Conservation (phyloP, 2,113 vertebrate genomes). For the Mormyrus lacerda region DNA sequence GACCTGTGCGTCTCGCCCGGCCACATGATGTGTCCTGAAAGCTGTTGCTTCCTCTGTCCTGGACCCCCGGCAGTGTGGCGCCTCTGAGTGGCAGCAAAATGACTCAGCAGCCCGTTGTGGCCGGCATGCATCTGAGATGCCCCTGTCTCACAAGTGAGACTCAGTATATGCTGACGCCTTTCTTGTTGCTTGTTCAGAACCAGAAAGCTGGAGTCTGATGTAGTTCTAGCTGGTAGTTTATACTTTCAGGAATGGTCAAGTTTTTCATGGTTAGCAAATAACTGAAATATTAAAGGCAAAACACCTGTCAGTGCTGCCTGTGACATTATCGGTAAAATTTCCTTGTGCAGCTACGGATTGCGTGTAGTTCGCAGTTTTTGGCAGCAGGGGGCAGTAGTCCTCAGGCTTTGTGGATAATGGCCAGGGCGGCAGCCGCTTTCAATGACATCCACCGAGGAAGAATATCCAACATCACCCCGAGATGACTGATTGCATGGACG, state of each 20-base stretch:
- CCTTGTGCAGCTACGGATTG: not conserved
- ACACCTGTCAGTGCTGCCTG: not conserved
- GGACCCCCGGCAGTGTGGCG: not conserved
- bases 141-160: not conserved
- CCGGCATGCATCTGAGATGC: constrained; percentile 20
- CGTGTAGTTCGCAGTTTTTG: not conserved
- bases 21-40: constrained; percentile 21
- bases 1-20: constrained; percentile 18
- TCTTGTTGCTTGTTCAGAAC: not conserved
- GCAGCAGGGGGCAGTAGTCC: constrained; percentile 22
- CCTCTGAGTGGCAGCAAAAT: constrained; percentile 19
- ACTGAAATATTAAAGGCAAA: not conserved
- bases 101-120: constrained; percentile 27
- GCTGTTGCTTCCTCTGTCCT: constrained; percentile 26
- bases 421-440: constrained; percentile 12
- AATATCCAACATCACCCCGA: not conserved
- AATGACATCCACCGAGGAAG: not conserved
- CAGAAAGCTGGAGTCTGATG: not conserved
- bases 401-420: not conserved
- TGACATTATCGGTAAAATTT: not conserved
- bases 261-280: not conserved
- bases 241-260: not conserved
- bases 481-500: not conserved
- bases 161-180: not conserved
- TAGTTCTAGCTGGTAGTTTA: not conserved